These are phyloP conservation scores for Steinernema hermaphroditum DNA, from an alignment of 2,888 invertebrate genomes.

Conservation along the genomic window DNA sequence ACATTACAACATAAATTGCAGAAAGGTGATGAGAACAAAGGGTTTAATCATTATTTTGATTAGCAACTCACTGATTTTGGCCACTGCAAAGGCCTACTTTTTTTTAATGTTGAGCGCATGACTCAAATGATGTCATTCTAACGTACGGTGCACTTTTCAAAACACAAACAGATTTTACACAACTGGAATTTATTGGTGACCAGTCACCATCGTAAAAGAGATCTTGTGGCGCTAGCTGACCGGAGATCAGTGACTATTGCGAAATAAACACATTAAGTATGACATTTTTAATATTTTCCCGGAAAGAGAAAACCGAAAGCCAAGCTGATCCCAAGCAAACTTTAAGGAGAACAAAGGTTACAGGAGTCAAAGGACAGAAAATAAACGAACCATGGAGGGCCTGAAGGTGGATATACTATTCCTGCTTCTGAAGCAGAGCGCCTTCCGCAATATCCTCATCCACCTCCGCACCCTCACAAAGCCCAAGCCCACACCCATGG, in stretches of 20 bases:
- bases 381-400: conserved; percentile 26
- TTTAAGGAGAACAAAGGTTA: conserved; percentile 24
- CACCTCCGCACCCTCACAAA: conserved; percentile 27
- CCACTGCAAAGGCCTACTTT: too few relatives aligned
- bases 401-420: conserved; percentile 20
- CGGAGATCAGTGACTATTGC: background rate
- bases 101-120: too few relatives aligned
- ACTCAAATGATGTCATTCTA: too few relatives aligned
- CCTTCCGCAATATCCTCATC: conserved; percentile 23
- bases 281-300: background rate
- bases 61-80: too few relatives aligned
- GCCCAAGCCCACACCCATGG: conserved; percentile 30
- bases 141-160: too few relatives aligned
- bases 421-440: conserved; percentile 18
- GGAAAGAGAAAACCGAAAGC: background rate
- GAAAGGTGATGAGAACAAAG: background rate
- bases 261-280: background rate
- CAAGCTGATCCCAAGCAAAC: background rate
- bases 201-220: background rate
- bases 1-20: background rate
- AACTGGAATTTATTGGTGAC: too few relatives aligned
- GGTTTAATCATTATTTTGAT: background rate
- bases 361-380: conserved; percentile 22
- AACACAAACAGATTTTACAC: too few relatives aligned
- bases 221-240: background rate